Percentiles rank a stretch among this genome's conserved stretches.
Conservation (phyloP, 2,888 invertebrate species). For the Stenodera caucasica region DNA sequence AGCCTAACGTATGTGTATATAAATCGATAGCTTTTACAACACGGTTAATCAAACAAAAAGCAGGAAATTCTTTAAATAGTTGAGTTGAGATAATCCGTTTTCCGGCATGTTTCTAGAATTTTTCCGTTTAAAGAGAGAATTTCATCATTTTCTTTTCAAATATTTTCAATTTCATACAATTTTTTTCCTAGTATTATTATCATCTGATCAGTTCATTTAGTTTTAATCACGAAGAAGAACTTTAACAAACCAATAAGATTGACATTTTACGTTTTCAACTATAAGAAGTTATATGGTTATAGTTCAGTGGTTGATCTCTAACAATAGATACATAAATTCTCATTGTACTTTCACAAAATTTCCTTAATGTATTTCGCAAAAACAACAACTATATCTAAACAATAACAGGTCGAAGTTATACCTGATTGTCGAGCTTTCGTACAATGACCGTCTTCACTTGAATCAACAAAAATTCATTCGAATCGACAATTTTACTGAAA, state of each 20-base stretch:
- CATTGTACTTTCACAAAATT: slow-evolving; percentile 45
- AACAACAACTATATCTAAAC: slow-evolving; percentile 17
- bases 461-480: no score
- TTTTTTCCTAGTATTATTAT: not conserved
- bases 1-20: not conserved
- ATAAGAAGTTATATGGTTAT: slow-evolving; percentile 36
- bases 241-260: slow-evolving; percentile 41
- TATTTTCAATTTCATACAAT: no score
- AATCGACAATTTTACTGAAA: no score
- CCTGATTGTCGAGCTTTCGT: no score
- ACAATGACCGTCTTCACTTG: no score
- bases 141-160: not conserved
- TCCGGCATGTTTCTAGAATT: not conserved
- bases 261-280: slow-evolving; percentile 37
- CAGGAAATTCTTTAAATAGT: not conserved
- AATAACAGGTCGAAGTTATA: slow-evolving; percentile 1
- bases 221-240: slow-evolving; percentile 42
- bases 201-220: slow-evolving; percentile 17
- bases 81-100: not conserved
- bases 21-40: not conserved
- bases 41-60: slow-evolving; percentile 5
- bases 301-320: slow-evolving; percentile 46
- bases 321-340: slow-evolving; percentile 47
- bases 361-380: slow-evolving; percentile 38
- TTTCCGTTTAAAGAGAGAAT: not conserved